Evolutionary conservation across 2,888 invertebrate genomes (phyloP).

Genomic region (Thysanoteuthis rhombus): DNA sequence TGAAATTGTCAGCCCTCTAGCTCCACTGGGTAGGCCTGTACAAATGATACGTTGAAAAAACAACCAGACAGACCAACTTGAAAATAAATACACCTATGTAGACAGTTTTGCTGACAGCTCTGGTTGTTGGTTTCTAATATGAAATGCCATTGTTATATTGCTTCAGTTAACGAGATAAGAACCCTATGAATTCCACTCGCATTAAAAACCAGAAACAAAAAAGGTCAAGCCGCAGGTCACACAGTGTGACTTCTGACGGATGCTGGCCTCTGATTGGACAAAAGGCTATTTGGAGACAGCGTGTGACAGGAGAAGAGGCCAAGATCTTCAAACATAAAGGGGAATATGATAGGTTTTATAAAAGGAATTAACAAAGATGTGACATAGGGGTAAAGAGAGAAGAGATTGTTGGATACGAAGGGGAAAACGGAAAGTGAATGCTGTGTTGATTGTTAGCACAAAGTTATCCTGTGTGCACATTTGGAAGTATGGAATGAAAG

Average conservation of each 20-base stretch:
- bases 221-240: background rate
- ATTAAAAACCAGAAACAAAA: background rate
- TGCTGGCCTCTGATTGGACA: background rate
- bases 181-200: background rate
- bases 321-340: background rate
- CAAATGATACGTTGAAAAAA: no score
- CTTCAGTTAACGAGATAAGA: background rate
- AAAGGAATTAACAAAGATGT: background rate
- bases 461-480: no score
- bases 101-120: no score
- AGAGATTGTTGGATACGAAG: background rate
- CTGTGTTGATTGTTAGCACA: background rate
- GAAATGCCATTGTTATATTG: background rate
- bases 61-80: no score
- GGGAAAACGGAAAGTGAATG: background rate
- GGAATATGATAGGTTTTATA: background rate
- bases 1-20: no score
- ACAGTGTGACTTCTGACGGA: background rate
- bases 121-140: no score
- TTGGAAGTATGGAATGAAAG: no score
- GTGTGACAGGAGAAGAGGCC: background rate
- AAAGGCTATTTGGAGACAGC: background rate
- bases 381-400: background rate
- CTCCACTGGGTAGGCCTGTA: no score
- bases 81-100: no score